These are phyloP conservation scores for Arctopsyche grandis DNA, from an alignment of 1,140 invertebrate species.

Conservation along the genomic window DNA sequence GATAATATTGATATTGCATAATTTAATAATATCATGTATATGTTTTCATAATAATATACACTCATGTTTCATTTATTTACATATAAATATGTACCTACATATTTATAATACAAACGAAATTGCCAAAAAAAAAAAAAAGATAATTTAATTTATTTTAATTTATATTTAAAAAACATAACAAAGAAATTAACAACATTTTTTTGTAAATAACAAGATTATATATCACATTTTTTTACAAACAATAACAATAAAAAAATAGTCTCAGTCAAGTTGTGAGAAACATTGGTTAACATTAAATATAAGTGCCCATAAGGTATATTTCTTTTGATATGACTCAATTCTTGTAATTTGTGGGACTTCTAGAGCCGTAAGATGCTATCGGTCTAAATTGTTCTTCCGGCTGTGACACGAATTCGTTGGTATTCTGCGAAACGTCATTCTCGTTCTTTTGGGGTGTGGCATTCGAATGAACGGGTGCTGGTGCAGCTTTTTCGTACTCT, in stretches of 20 bases:
- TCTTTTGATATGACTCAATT: conserved; percentile 3
- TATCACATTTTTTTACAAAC: neutral
- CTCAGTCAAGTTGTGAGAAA: neutral
- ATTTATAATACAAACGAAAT: no score
- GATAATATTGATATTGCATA: neutral
- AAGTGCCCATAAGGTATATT: no score
- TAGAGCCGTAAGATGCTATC: conserved; percentile 39
- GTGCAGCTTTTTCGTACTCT: conserved; percentile 60
- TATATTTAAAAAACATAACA: neutral
- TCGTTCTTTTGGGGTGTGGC: conserved; percentile 59
- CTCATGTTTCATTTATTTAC: no score
- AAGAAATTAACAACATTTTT: neutral
- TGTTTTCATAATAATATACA: neutral
- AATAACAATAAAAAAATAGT: neutral
- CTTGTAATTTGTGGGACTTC: conserved; percentile 37
- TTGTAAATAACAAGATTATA: neutral
- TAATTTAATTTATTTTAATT: neutral
- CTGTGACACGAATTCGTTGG: conserved; percentile 57
- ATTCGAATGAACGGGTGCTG: conserved; percentile 54
- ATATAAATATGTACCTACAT: neutral
- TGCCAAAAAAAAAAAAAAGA: no score
- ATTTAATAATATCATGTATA: neutral
- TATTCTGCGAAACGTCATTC: conserved; percentile 50
- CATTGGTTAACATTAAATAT: neutral
- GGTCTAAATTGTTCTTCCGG: conserved; percentile 49